Evolutionary conservation across 2,888 invertebrate genomes (phyloP), one percentile per base, ranked within the genome.

Genomic region (Emmelina monodactyla): DNA sequence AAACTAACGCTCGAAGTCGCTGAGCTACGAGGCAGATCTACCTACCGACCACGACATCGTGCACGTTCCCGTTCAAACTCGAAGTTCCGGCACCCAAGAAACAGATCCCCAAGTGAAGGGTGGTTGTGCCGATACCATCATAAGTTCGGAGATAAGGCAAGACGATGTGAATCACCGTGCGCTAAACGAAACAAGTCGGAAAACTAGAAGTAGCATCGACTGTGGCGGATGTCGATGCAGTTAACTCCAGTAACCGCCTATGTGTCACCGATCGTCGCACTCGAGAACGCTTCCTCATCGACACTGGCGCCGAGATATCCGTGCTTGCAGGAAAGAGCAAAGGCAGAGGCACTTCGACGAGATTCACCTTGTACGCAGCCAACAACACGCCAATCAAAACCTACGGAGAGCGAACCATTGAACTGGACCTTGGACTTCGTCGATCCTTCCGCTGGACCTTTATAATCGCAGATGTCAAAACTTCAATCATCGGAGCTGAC

Each of bases 231-330:
- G 37, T 40, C 38, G 36, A 34, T 39, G 42, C 34, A 16, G 10
- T 30, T 1, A 14, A 3, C 3, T 10, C 34, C 10, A 36, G 19
- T 7, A 37, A 44, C 31, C 44, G 41, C 41, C 42, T 44, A 12
- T 43, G 41, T 34, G 39, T 46, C 9, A 15, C 14, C 28, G 42
- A 46, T 22, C 22, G 32, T 2, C 11, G 38, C n/a, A 39, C 35
- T 2, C 14, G 28, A 19, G 31, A 39, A 22, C 38, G 40, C 13
- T 43, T 42, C 16, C 37, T 45, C 10, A 37, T 42, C 2, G 42
- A 42, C 33, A 42, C 38, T 14, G 42, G 42, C 12, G 42, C 42
- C 4, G 39, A 45, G 3, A 40, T 43, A 6, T 43, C 46, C 12
- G 35, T 41, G 14, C 13, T 39, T 22, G 33, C 37, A 1, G 30